phyloP scores from a whole-genome alignment of 64 coral and sea anemone genomes.

The Montipora capricornis region DNA sequence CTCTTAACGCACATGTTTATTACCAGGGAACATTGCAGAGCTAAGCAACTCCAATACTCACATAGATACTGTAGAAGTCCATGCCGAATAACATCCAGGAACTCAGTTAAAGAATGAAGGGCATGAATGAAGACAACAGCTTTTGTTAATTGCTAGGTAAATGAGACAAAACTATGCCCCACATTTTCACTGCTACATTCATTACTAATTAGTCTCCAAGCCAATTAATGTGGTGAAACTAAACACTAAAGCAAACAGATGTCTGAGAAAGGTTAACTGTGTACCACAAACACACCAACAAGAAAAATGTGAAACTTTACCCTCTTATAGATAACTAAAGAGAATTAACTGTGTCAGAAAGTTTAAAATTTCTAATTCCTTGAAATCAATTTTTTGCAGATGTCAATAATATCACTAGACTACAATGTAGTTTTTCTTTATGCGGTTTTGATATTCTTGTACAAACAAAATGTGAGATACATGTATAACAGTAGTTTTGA shows the following conservation, averaged over 20 bases:
- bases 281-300: neutral
- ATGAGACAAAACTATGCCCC: neutral
- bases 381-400: neutral
- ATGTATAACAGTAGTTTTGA: neutral
- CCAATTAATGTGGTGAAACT: neutral
- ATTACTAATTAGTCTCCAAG: neutral
- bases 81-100: neutral
- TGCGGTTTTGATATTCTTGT: neutral
- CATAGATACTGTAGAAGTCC: constrained; percentile 45
- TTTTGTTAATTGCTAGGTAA: constrained; percentile 10
- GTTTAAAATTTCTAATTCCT: too few relatives aligned
- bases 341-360: too few relatives aligned
- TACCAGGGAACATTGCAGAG: too few relatives aligned
- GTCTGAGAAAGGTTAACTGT: neutral
- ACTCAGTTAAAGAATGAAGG: constrained; percentile 1
- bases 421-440: neutral
- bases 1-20: neutral
- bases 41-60: neutral
- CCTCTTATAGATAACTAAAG: neutral
- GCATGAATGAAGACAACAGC: neutral
- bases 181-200: constrained; percentile 10
- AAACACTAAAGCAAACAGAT: constrained; percentile 18
- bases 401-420: neutral
- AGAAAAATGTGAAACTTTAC: neutral
- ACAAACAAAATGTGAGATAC: neutral